Percentiles rank a stretch among this genome's conserved stretches.
These are phyloP conservation scores for Sciurus niger DNA, from an alignment of 2,113 vertebrate species.

Conservation along the genomic window DNA sequence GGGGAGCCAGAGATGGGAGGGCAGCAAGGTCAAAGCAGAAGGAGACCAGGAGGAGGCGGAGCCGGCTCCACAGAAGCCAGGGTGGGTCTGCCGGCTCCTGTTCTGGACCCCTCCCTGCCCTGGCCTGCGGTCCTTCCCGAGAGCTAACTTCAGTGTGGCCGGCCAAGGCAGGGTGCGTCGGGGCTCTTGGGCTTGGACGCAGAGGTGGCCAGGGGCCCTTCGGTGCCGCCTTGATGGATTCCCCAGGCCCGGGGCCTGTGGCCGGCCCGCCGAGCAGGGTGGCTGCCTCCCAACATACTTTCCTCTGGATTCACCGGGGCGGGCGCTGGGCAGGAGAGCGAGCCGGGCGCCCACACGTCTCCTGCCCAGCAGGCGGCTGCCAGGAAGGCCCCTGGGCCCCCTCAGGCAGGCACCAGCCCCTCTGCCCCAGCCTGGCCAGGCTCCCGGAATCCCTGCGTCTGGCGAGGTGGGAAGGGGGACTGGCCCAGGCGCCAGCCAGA, in stretches of 20 bases:
- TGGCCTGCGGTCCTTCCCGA: constrained; percentile 19
- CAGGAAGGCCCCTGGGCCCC: constrained; percentile 65
- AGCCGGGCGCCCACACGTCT: constrained; percentile 69
- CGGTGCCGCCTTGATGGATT: constrained; percentile 65
- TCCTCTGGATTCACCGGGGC: constrained; percentile 52
- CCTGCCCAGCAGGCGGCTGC: constrained; percentile 57
- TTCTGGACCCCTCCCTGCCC: not conserved
- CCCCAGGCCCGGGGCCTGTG: constrained; percentile 49
- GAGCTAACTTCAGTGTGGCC: constrained; percentile 51
- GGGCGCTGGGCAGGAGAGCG: not conserved
- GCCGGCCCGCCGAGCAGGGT: not conserved
- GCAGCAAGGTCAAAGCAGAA: not conserved
- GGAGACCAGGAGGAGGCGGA: not conserved
- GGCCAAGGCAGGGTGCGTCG: constrained; percentile 54
- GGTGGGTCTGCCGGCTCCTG: not conserved
- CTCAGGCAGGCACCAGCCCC: constrained; percentile 28
- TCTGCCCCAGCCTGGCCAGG: constrained; percentile 53
- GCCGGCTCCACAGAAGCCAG: not conserved
- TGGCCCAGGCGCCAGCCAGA: not conserved
- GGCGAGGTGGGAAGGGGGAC: not conserved
- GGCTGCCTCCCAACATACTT: constrained; percentile 53
- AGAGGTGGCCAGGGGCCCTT: constrained; percentile 62
- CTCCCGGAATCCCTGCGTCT: constrained; percentile 66
- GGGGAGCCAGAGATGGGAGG: too few species aligned
- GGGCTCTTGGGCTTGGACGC: constrained; percentile 16